Evolutionary conservation across 1,140 invertebrate genomes (phyloP).

Genomic region (Campodea augens): DNA sequence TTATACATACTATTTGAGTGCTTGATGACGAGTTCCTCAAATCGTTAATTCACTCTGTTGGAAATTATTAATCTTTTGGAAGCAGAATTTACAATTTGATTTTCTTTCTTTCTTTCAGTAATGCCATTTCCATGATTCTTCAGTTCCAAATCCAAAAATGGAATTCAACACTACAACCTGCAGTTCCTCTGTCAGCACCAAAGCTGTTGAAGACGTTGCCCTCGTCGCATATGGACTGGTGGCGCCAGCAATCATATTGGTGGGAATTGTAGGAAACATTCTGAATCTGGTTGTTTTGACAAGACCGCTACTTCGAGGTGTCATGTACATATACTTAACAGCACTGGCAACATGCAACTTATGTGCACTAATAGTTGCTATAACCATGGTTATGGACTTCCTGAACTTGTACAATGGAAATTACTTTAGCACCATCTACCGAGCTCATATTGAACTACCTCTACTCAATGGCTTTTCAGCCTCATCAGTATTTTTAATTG

Average conservation of each 20-base stretch:
- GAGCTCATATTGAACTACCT: slow-evolving; percentile 23
- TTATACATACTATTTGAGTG: too few relatives aligned
- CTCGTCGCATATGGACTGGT: slow-evolving; percentile 21
- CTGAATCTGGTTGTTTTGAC: slow-evolving; percentile 24
- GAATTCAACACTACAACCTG: too few relatives aligned
- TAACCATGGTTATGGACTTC: slow-evolving; percentile 20
- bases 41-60: too few relatives aligned
- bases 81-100: too few relatives aligned
- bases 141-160: too few relatives aligned
- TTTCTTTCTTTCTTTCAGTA: too few relatives aligned
- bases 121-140: too few relatives aligned
- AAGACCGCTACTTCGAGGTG: slow-evolving; percentile 20
- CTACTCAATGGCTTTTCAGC: slow-evolving; percentile 26
- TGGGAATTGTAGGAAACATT: slow-evolving; percentile 23
- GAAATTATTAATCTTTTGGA: too few relatives aligned
- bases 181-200: too few relatives aligned
- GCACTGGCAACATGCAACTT: slow-evolving; percentile 23
- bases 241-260: slow-evolving; percentile 20
- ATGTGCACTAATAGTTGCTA: slow-evolving; percentile 19
- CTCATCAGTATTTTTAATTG: slow-evolving; percentile 25
- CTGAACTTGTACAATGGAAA: slow-evolving; percentile 12
- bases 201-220: too few relatives aligned
- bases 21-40: too few relatives aligned
- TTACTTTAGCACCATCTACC: slow-evolving; percentile 17
- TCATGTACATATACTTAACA: slow-evolving; percentile 23